Percentiles rank a stretch among this genome's conserved stretches.
Evolutionary conservation across 1,140 invertebrate species (phyloP).

Genomic region (Atta colombica): DNA sequence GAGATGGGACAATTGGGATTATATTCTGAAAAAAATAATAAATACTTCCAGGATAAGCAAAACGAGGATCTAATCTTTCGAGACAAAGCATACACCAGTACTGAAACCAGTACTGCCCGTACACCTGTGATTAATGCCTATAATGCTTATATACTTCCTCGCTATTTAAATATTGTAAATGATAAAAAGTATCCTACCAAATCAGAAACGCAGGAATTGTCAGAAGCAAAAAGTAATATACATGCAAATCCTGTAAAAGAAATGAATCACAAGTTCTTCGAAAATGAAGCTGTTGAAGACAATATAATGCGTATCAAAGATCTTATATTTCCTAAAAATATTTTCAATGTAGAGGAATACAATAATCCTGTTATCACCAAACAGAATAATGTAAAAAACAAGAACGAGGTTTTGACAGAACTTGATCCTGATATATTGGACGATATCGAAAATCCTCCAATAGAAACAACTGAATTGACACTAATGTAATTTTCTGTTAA

Average conservation of each 20-base stretch:
- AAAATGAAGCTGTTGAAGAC: not conserved
- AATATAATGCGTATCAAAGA: not conserved
- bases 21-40: slow-evolving; percentile 16
- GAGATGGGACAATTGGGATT: not conserved
- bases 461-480: slow-evolving; percentile 4
- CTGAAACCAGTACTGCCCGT: not conserved
- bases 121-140: slow-evolving; percentile 10
- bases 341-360: not conserved
- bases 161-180: slow-evolving; percentile 37
- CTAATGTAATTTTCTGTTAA: not conserved
- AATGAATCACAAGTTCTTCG: not conserved
- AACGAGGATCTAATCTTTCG: not conserved
- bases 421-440: slow-evolving; percentile 51
- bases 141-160: slow-evolving; percentile 14
- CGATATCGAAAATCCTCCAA: slow-evolving; percentile 49
- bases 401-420: not conserved
- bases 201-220: not conserved
- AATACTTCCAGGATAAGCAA: not conserved
- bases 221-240: not conserved
- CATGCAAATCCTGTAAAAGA: slow-evolving; percentile 3
- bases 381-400: not conserved
- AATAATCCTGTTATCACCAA: not conserved
- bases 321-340: not conserved
- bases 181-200: not conserved
- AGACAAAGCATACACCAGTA: not conserved